Conservation (phyloP, 2,888 invertebrate species). For the Ophion ellenae region DNA sequence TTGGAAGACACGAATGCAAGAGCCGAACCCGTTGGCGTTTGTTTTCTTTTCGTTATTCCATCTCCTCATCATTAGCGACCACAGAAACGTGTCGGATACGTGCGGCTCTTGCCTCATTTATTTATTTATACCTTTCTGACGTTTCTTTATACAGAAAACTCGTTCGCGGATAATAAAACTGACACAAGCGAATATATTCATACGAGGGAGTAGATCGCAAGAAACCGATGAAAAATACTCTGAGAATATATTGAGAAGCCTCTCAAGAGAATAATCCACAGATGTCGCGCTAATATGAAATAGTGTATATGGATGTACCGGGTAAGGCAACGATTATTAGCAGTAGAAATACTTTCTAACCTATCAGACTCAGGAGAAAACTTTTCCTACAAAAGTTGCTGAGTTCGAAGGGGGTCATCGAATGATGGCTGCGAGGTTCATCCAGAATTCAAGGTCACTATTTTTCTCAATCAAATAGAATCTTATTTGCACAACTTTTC, state of each 20-base stretch:
- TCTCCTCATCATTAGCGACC: background rate
- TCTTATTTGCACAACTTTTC: no score
- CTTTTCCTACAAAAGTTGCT: no score
- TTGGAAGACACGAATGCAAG: background rate
- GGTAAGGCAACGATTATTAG: no score
- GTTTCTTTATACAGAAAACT: constrained; percentile 16
- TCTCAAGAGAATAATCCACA: constrained; percentile 24
- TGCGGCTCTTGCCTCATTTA: background rate
- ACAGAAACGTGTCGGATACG: background rate
- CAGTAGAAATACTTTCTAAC: no score
- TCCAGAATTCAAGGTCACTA: no score
- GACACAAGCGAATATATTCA: background rate
- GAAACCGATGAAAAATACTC: constrained; percentile 38
- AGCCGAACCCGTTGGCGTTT: background rate
- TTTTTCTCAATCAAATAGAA: no score
- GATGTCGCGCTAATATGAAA: constrained; percentile 15
- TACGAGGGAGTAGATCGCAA: constrained; percentile 27
- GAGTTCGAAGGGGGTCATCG: no score
- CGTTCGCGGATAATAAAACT: constrained; percentile 28
- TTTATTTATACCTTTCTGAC: constrained; percentile 9
- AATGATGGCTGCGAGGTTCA: no score
- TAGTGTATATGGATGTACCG: background rate
- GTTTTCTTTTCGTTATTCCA: constrained; percentile 9
- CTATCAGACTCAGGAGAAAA: no score
- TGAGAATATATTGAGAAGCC: constrained; percentile 34